phyloP scores from a whole-genome alignment of 2,888 invertebrate species.

The Electrophaes corylata region DNA sequence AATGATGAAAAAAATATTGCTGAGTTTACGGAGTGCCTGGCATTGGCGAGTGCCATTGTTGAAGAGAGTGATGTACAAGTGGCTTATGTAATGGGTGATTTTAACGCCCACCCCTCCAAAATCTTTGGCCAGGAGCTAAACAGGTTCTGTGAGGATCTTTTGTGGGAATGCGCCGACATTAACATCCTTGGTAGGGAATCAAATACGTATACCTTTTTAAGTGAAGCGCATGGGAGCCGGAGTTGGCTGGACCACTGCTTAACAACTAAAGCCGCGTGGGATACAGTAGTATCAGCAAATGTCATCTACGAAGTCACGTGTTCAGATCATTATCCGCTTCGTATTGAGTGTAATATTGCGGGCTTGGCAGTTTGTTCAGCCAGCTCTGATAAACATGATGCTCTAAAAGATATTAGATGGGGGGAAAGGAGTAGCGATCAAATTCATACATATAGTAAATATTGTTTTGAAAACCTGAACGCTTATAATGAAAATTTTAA shows the following conservation, averaged over 20 bases:
- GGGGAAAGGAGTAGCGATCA: no score
- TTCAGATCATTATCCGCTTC: background rate
- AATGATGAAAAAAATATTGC: constrained; percentile 12
- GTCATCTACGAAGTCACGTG: constrained; percentile 6
- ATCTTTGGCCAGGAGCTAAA: constrained; percentile 4
- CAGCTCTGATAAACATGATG: background rate
- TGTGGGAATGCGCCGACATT: constrained; percentile 16
- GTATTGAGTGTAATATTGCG: background rate
- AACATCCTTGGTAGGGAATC: constrained; percentile 7
- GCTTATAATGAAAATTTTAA: no score
- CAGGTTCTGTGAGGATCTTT: constrained; percentile 10
- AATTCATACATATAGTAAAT: no score
- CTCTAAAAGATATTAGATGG: background rate
- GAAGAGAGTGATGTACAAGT: constrained; percentile 16
- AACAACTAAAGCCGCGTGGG: constrained; percentile 9
- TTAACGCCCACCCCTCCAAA: constrained; percentile 9
- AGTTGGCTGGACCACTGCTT: constrained; percentile 23
- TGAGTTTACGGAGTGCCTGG: constrained; percentile 16
- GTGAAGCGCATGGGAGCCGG: constrained; percentile 6
- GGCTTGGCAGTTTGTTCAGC: background rate
- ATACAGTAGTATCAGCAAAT: constrained; percentile 7
- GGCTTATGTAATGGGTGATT: constrained; percentile 11
- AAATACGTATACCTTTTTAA: constrained; percentile 9
- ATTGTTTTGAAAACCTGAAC: no score
- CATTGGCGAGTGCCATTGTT: constrained; percentile 7